Conservation (phyloP, 2,797 vertebrate species). For the Helicolenus hilgendorfi region DNA sequence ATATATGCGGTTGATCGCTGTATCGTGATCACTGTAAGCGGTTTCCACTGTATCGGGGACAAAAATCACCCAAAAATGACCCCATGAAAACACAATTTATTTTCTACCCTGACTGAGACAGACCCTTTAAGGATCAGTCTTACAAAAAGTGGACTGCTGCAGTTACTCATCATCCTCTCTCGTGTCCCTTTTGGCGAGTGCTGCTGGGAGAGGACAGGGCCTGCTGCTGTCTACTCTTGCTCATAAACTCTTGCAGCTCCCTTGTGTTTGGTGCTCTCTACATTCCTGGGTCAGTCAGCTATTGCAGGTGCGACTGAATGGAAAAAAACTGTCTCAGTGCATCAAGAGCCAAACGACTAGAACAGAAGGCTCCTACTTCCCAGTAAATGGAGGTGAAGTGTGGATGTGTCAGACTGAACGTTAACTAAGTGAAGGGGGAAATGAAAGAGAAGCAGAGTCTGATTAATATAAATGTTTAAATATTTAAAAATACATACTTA, state of each 20-base stretch:
- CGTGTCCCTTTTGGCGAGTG: conserved; percentile 11
- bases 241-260: conserved; percentile 28
- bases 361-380: conserved; percentile 1
- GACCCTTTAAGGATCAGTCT: background rate
- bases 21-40: no score
- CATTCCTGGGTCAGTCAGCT: conserved; percentile 30
- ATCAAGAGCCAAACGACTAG: conserved; percentile 10
- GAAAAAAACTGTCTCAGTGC: conserved; percentile 47
- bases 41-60: no score
- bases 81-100: no score
- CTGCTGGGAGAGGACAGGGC: background rate
- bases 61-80: no score
- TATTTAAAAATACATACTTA: conserved; percentile 71
- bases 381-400: background rate
- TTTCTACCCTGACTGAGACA: background rate
- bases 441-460: conserved; percentile 17
- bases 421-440: background rate
- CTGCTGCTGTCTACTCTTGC: conserved; percentile 20
- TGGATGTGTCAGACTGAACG: background rate
- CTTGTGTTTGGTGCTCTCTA: conserved; percentile 15
- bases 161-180: conserved; percentile 17
- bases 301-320: conserved; percentile 46
- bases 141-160: background rate
- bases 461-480: conserved; percentile 13
- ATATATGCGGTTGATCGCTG: no score